Evolutionary conservation across 2,888 invertebrate species (phyloP).

Genomic region (Serripes groenlandicus): DNA sequence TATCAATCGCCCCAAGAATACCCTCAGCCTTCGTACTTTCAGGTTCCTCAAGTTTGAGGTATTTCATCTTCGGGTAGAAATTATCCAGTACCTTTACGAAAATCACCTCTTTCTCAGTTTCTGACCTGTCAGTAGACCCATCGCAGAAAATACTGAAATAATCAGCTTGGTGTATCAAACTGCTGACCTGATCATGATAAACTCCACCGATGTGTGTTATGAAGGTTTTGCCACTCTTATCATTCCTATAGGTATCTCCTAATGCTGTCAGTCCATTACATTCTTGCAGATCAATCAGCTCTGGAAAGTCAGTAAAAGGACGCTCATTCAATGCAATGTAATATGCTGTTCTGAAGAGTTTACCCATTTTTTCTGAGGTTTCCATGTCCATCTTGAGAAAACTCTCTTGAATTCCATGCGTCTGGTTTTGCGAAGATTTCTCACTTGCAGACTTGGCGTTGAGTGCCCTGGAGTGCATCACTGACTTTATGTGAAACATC

Average conservation of each 20-base stretch:
- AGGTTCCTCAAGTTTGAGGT: conserved; percentile 47
- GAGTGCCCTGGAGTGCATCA: too few relatives aligned
- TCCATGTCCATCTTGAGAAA: too few relatives aligned
- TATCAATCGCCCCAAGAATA: conserved; percentile 39
- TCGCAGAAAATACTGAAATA: conserved; percentile 55
- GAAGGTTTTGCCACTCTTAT: conserved; percentile 22
- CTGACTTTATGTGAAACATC: too few relatives aligned
- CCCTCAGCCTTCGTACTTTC: conserved; percentile 44
- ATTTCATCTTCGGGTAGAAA: conserved; percentile 47
- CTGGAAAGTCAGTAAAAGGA: conserved; percentile 1
- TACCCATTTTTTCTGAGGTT: neutral
- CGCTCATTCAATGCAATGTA: neutral
- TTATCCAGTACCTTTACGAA: conserved; percentile 36
- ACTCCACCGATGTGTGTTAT: conserved; percentile 35
- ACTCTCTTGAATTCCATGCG: too few relatives aligned
- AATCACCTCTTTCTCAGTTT: conserved; percentile 53
- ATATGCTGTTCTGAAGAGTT: neutral
- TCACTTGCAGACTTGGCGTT: too few relatives aligned
- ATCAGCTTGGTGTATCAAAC: conserved; percentile 1
- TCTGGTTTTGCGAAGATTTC: too few relatives aligned
- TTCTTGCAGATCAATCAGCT: conserved; percentile 25
- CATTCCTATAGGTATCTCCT: conserved; percentile 31
- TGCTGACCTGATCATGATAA: conserved; percentile 19
- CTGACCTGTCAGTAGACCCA: conserved; percentile 50
- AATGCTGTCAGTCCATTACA: conserved; percentile 18